Evolutionary conservation across 1,140 invertebrate species (phyloP).

Genomic region (Conus ventricosus): DNA sequence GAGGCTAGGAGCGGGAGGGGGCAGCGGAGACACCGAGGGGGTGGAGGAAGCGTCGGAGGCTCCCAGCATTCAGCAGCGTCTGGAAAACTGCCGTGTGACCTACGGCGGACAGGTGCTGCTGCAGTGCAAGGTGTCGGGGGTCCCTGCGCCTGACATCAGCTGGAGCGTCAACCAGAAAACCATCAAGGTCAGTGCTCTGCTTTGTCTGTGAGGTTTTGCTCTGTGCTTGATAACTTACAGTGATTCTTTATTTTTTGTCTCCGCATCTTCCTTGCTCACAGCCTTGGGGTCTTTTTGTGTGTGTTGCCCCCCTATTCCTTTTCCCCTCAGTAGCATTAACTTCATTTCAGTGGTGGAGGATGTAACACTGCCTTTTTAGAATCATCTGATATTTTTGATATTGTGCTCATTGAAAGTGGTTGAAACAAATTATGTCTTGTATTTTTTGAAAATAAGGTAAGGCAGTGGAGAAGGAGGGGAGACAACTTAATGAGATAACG

Average conservation of each 20-base stretch:
- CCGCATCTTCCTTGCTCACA: not conserved
- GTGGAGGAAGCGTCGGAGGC: conserved; percentile 17
- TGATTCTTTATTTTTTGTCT: not conserved
- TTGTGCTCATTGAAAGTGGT: not conserved
- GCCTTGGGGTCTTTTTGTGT: too few species aligned
- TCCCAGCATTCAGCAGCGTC: conserved; percentile 48
- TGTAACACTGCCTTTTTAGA: too few species aligned
- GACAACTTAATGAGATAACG: too few species aligned
- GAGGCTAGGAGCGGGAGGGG: not conserved
- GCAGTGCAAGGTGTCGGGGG: conserved; percentile 61
- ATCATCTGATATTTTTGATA: too few species aligned
- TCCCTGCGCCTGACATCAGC: conserved; percentile 61
- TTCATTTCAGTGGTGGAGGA: too few species aligned
- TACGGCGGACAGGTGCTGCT: conserved; percentile 73
- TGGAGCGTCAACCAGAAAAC: conserved; percentile 65
- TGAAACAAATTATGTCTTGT: not conserved
- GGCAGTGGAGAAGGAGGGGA: too few species aligned
- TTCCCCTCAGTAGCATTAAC: too few species aligned
- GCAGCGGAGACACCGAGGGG: not conserved
- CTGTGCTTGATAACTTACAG: too few species aligned
- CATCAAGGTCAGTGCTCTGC: conserved; percentile 56
- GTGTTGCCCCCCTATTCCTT: too few species aligned
- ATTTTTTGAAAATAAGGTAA: too few species aligned
- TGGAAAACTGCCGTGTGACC: conserved; percentile 73
- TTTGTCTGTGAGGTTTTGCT: too few species aligned